These are phyloP conservation scores for Sitobion miscanthi DNA, from an alignment of 1,140 invertebrate species.

Conservation along the genomic window DNA sequence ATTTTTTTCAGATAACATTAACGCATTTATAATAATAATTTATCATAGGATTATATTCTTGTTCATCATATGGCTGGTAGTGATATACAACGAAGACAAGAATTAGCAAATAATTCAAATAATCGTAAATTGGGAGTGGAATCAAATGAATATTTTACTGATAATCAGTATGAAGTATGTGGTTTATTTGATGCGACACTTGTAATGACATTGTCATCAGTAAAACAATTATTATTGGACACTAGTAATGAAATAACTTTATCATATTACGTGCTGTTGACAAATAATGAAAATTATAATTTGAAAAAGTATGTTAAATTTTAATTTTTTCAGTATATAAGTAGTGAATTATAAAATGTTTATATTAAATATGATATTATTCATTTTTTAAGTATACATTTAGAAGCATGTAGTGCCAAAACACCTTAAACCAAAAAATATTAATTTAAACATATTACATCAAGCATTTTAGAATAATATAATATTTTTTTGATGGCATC, in stretches of 20 bases:
- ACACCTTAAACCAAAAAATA: neutral
- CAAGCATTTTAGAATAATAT: conserved; percentile 6
- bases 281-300: conserved; percentile 20
- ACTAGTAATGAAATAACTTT: conserved; percentile 13
- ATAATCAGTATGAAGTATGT: conserved; percentile 8
- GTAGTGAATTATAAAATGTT: neutral
- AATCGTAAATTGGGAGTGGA: neutral
- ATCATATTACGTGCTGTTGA: conserved; percentile 40
- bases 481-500: neutral
- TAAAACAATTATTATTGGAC: conserved; percentile 7
- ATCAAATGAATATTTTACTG: neutral
- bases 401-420: neutral
- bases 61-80: conserved; percentile 28
- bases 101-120: neutral
- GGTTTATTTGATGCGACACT: conserved; percentile 33
- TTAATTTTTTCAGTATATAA: neutral
- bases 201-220: conserved; percentile 39
- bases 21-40: too few relatives aligned
- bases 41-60: conserved; percentile 26
- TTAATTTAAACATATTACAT: neutral
- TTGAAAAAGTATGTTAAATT: neutral
- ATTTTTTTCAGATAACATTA: neutral
- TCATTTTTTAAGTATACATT: neutral
- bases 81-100: conserved; percentile 30
- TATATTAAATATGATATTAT: neutral